Base-by-base conservation (phyloP, 2,888 invertebrate species). In the Drosophila borborema region DNA sequence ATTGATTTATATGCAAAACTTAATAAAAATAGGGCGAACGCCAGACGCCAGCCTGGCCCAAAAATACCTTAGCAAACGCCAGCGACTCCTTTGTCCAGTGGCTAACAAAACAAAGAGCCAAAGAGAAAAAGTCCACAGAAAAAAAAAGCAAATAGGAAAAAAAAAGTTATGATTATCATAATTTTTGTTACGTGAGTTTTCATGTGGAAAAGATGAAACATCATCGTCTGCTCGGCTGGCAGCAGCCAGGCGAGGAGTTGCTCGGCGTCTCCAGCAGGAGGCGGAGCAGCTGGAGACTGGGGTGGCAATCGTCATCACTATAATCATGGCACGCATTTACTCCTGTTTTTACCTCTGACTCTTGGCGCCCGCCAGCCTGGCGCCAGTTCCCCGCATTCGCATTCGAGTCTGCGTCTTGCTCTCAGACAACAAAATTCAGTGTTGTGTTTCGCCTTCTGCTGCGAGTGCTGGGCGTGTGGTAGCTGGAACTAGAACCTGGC, bases 261-360 rank as follows among this genome's bases (percentile, higher is more conserved):
- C 38, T 20, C 40, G 31, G 31, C 43, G 64, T 64, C 36, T 40
- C 56, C 40, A 43, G 20, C 20, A 20, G 20, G 20, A 20, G 59
- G 69, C 72, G 56, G 54, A n/a, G 56, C 40, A 23, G 23, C n/a
- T 10, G 38, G 48, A 49, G 64, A 16, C 59, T 48, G 79, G 84
- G 84, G 84, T 81, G 84, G 92, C 90, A 90, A 90, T 91, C 92
- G 91, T 91, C 91, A 92, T 92, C 92, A 89, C 90, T 88, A 87
- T 92, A 92, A 91, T 92, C 92, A 92, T 91, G 86, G 91, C 90
- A 90, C 91, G 89, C 90, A 91, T 91, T 87, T 86, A 91, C 91
- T 91, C 91, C 91, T 92, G 91, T 90, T 91, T 92, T 91, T 91
- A 91, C 91, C 91, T 91, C 91, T 91, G 92, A 64, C 88, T 91